Conservation (phyloP, 23 tunicate genomes). For the Pegea sp. region DNA sequence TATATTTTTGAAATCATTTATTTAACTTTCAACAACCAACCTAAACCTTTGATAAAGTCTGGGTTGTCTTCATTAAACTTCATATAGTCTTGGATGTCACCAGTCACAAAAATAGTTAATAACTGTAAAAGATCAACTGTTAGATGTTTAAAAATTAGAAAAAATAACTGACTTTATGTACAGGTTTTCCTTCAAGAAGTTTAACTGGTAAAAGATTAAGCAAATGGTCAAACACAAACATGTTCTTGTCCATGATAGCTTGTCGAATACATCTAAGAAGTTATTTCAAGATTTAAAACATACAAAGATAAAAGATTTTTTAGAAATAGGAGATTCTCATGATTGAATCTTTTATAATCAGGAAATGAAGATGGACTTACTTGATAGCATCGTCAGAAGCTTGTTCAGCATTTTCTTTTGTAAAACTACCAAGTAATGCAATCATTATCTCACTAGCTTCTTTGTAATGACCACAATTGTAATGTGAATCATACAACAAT, state of each 20-base stretch:
- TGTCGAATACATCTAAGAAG: constrained; percentile 41
- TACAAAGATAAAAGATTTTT: neutral
- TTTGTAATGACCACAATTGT: constrained; percentile 22
- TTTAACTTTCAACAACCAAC: constrained; percentile 9
- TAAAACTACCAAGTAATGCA: constrained; percentile 25
- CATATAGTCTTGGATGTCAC: constrained; percentile 45
- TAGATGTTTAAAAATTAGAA: neutral
- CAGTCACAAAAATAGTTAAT: constrained; percentile 52
- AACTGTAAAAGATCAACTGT: constrained; percentile 22
- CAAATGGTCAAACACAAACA: constrained; percentile 49
- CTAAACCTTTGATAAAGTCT: constrained; percentile 18
- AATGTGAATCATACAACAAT: constrained; percentile 37
- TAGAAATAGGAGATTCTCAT: neutral
- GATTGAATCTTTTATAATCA: neutral
- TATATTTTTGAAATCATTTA: neutral
- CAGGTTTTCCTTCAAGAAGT: constrained; percentile 44
- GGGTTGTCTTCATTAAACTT: constrained; percentile 40
- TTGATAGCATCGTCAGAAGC: constrained; percentile 72
- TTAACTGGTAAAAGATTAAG: constrained; percentile 58
- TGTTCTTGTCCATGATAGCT: constrained; percentile 34
- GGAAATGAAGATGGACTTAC: constrained; percentile 7
- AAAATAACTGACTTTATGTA: constrained; percentile 30
- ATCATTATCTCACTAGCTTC: constrained; percentile 57
- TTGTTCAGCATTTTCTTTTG: constrained; percentile 57
- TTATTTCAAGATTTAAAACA: neutral